These are phyloP conservation scores for Lithobates sylvaticus DNA, from an alignment of 2,797 vertebrate genomes.

Conservation along the genomic window DNA sequence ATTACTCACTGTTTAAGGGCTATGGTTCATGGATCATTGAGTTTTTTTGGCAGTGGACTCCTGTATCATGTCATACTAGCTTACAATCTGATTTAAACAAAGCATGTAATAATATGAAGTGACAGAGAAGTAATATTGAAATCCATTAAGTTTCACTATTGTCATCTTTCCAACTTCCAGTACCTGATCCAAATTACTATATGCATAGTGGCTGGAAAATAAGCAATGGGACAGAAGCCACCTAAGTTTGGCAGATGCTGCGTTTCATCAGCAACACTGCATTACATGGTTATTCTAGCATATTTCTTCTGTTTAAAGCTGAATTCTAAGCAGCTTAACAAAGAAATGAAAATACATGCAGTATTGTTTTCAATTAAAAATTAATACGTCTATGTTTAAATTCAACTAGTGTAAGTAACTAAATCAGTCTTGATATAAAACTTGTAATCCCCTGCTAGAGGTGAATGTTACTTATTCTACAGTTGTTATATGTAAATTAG, in stretches of 20 bases:
- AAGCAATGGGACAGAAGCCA: conserved; percentile 51
- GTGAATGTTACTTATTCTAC: no score
- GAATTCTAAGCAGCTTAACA: not conserved
- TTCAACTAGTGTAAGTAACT: no score
- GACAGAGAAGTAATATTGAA: conserved; percentile 53
- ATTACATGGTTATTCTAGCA: conserved; percentile 14
- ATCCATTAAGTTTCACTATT: conserved; percentile 54
- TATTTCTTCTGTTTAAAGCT: conserved; percentile 6
- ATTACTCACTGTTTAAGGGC: conserved; percentile 26
- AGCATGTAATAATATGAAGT: conserved; percentile 52
- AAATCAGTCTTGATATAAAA: no score
- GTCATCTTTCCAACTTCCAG: conserved; percentile 50
- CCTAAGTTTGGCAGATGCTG: conserved; percentile 43
- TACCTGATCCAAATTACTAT: conserved; percentile 42
- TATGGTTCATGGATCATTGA: conserved; percentile 36
- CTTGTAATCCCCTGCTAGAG: no score
- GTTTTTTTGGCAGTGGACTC: conserved; percentile 37
- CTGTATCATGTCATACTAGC: conserved; percentile 43
- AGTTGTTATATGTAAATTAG: no score
- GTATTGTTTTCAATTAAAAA: no score
- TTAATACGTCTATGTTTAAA: no score
- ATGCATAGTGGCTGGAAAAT: conserved; percentile 30
- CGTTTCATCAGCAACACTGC: conserved; percentile 33
- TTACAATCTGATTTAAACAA: conserved; percentile 53
- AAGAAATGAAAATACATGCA: no score